Conservation (phyloP, 2,797 vertebrate genomes). For the Glyptemys insculpta region DNA sequence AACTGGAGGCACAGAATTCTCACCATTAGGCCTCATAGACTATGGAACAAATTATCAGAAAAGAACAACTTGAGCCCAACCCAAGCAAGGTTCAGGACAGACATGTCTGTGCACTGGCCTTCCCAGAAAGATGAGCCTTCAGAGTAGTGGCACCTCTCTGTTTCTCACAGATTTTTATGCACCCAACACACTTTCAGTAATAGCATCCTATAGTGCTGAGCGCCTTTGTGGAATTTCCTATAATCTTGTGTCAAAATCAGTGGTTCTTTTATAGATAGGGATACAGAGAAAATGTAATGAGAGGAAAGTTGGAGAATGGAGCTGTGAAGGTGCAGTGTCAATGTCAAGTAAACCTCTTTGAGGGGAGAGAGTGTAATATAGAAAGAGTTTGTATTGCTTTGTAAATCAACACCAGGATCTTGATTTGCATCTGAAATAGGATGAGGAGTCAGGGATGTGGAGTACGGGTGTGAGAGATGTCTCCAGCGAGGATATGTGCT, state of each 20-base stretch:
- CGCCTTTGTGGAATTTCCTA: background rate
- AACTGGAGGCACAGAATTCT: background rate
- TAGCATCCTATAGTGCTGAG: background rate
- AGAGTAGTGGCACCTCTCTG: background rate
- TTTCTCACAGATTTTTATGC: background rate
- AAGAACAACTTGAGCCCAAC: background rate
- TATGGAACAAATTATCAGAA: background rate
- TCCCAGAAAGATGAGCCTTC: background rate
- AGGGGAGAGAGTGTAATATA: background rate
- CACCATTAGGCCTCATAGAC: background rate
- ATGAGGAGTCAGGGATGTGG: background rate
- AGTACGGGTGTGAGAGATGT: background rate
- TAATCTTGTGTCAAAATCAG: background rate
- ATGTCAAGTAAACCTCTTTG: background rate
- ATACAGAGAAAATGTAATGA: background rate
- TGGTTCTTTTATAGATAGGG: background rate
- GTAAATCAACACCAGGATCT: background rate
- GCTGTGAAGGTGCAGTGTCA: background rate
- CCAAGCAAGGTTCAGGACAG: background rate
- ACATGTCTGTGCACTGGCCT: background rate
- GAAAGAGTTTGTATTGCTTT: background rate
- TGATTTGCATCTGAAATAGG: background rate
- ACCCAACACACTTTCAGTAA: background rate
- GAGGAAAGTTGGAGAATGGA: background rate
- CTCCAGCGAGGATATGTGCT: background rate